Percentiles rank a stretch among this genome's conserved stretches.
These are phyloP conservation scores for Netelia virgata DNA, from an alignment of 2,888 invertebrate genomes.

Conservation along the genomic window DNA sequence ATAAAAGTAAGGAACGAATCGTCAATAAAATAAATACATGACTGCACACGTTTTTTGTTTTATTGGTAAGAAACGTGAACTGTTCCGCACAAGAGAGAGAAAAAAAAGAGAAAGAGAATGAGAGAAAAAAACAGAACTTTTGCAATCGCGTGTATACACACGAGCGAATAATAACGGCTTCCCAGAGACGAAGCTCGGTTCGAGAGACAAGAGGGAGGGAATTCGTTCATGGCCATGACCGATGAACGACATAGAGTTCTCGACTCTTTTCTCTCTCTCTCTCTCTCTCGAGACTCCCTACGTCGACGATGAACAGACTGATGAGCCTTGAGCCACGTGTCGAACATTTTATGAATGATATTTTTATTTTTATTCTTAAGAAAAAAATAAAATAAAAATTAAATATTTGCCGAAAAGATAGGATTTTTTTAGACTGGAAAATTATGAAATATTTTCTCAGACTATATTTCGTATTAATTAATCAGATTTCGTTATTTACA, in stretches of 20 bases:
- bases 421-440: too few relatives aligned
- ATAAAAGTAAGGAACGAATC: too few relatives aligned
- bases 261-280: constrained; percentile 29
- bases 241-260: constrained; percentile 34
- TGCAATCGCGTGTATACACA: constrained; percentile 33
- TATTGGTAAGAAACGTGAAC: not conserved
- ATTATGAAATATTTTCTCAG: too few relatives aligned
- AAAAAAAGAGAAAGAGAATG: constrained; percentile 30
- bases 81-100: constrained; percentile 36
- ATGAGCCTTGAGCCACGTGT: constrained; percentile 21
- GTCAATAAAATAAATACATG: too few relatives aligned
- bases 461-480: too few relatives aligned
- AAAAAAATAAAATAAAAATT: not conserved
- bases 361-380: not conserved
- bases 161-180: constrained; percentile 39
- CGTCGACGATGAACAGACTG: not conserved
- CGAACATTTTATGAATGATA: constrained; percentile 6
- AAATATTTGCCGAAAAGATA: too few relatives aligned
- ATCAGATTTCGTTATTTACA: too few relatives aligned
- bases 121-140: constrained; percentile 4
- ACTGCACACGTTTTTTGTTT: too few relatives aligned
- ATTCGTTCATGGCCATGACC: constrained; percentile 67
- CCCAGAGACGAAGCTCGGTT: constrained; percentile 29
- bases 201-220: not conserved
- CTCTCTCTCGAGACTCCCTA: not conserved